Conservation (phyloP, 2,797 vertebrate species). For the Yasuhikotakia modesta region DNA sequence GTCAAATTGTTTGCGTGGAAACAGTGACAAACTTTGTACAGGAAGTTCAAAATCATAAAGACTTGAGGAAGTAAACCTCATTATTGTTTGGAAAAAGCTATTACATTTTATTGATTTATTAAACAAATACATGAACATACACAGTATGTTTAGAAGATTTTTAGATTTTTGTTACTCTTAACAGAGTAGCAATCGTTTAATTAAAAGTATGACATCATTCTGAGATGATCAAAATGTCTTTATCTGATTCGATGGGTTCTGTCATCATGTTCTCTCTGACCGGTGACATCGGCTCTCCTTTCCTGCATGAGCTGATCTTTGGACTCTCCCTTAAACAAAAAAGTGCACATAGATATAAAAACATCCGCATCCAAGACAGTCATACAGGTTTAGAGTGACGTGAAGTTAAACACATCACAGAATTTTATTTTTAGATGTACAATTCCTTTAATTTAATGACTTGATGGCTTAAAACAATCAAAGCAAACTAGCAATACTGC, state of each 20-base stretch:
- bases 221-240: neutral
- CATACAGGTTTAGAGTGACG: neutral
- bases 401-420: neutral
- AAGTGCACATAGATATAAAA: constrained; percentile 2
- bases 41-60: constrained; percentile 8
- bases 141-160: constrained; percentile 64
- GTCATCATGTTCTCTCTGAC: constrained; percentile 80
- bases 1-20: too few relatives aligned
- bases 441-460: neutral
- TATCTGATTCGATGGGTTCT: neutral
- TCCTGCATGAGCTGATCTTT: constrained; percentile 79
- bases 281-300: constrained; percentile 83
- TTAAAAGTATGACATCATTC: constrained; percentile 12
- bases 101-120: too few relatives aligned
- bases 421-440: neutral
- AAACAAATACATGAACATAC: constrained; percentile 59
- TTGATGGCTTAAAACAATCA: too few relatives aligned
- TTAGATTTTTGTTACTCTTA: neutral
- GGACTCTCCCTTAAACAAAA: constrained; percentile 78
- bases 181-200: neutral
- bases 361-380: too few relatives aligned
- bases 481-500: too few relatives aligned
- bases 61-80: too few relatives aligned
- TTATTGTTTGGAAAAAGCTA: too few relatives aligned
- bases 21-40: too few relatives aligned